Evolutionary conservation across 2,888 invertebrate genomes (phyloP).

Genomic region (Willowsia nigromaculata): DNA sequence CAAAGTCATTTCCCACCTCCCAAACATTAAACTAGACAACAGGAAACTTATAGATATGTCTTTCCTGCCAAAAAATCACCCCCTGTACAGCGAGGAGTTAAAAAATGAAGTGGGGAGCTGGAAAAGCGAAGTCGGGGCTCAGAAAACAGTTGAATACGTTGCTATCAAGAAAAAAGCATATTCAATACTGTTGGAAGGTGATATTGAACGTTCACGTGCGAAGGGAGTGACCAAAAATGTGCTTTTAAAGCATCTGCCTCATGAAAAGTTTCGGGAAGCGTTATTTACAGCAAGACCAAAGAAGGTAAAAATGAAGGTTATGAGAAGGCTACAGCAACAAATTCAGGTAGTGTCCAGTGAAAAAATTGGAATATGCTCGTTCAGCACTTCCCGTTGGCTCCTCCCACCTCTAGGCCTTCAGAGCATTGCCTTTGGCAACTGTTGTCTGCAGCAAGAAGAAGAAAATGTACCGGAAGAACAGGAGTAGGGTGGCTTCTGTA

Average conservation of each 20-base stretch:
- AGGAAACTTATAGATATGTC: background rate
- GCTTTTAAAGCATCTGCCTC: background rate
- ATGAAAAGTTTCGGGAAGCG: background rate
- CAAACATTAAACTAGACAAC: background rate
- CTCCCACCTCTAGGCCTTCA: background rate
- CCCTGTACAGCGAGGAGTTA: background rate
- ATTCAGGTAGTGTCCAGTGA: background rate
- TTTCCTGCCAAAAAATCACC: background rate
- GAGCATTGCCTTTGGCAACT: background rate
- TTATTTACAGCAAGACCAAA: background rate
- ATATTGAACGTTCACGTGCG: background rate
- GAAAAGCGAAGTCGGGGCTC: background rate
- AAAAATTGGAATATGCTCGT: background rate
- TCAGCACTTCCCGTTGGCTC: background rate
- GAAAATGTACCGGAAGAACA: background rate
- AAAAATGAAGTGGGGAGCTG: background rate
- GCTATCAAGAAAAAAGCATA: background rate
- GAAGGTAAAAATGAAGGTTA: background rate
- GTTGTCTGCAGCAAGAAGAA: background rate
- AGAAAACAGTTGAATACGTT: background rate
- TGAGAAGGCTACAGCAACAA: background rate
- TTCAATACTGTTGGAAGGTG: background rate
- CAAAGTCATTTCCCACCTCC: background rate
- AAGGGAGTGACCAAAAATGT: background rate
- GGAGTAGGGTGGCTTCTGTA: no score